phyloP scores from a whole-genome alignment of 2,888 invertebrate species.

The Drosophila subsilvestris region DNA sequence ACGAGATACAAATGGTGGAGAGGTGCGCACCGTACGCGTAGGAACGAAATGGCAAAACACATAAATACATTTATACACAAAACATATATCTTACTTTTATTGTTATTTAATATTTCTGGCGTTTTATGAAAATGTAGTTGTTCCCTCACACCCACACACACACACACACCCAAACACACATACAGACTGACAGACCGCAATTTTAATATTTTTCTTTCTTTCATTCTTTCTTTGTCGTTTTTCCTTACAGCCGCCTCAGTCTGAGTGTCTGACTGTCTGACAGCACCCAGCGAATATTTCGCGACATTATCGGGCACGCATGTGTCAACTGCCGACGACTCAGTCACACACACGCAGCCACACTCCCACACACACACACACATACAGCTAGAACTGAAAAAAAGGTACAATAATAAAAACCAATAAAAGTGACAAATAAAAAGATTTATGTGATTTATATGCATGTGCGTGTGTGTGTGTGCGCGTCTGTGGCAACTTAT shows the following conservation, averaged over 20 bases:
- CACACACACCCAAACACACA: conserved; percentile 5
- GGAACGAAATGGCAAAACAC: conserved; percentile 63
- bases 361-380: conserved; percentile 4
- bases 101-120: conserved; percentile 73
- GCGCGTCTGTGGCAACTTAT: conserved; percentile 45
- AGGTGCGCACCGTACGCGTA: conserved; percentile 57
- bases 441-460: conserved; percentile 75
- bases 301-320: conserved; percentile 72
- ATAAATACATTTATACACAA: conserved; percentile 70
- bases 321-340: conserved; percentile 70
- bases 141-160: conserved; percentile 34
- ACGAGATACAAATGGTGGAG: conserved; percentile 16
- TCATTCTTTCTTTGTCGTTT: conserved; percentile 14
- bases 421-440: conserved; percentile 80
- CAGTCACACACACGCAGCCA: conserved; percentile 24
- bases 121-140: conserved; percentile 72
- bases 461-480: conserved; percentile 20
- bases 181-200: conserved; percentile 37
- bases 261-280: conserved; percentile 44
- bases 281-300: conserved; percentile 42
- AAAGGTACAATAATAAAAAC: conserved; percentile 79
- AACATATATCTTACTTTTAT: conserved; percentile 64
- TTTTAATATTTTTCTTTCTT: conserved; percentile 33
- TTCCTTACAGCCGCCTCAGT: conserved; percentile 45
- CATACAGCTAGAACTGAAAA: conserved; percentile 33